Conservation (phyloP, 2,888 invertebrate genomes). For the Drosophila gaucha region DNA sequence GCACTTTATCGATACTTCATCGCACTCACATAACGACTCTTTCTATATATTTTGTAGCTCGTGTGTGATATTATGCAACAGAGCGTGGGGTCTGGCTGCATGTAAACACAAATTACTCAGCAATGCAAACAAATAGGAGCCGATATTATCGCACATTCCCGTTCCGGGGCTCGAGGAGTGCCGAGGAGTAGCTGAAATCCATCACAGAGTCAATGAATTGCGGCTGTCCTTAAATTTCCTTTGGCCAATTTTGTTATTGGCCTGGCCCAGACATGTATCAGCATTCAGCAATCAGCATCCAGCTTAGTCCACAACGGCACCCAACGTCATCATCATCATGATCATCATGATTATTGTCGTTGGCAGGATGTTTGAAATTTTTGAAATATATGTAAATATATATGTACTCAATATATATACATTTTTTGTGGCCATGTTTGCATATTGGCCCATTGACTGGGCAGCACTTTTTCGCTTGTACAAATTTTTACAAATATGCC, state of each 20-base stretch:
- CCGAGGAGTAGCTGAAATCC: constrained; percentile 46
- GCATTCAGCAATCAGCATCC: constrained; percentile 37
- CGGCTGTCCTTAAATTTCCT: constrained; percentile 73
- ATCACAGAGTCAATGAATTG: constrained; percentile 73
- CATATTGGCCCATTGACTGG: constrained; percentile 71
- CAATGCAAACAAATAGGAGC: constrained; percentile 72
- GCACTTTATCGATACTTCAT: constrained; percentile 60
- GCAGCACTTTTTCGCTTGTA: constrained; percentile 43
- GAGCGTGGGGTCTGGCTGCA: constrained; percentile 25
- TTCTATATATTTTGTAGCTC: constrained; percentile 60
- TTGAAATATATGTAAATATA: constrained; percentile 52
- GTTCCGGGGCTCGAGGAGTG: not conserved
- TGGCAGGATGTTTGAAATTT: constrained; percentile 64
- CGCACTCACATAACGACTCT: constrained; percentile 44
- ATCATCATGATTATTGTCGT: constrained; percentile 34
- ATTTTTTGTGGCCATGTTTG: constrained; percentile 64
- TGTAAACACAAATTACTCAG: constrained; percentile 79
- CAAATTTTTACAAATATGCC: constrained; percentile 61
- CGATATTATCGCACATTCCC: constrained; percentile 67
- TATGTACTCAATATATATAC: not conserved
- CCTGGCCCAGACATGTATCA: constrained; percentile 25
- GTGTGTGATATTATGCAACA: constrained; percentile 16
- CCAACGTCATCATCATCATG: constrained; percentile 24
- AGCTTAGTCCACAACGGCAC: constrained; percentile 18
- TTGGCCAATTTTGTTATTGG: constrained; percentile 55